A percentile compares a stretch with the other conserved stretches of the same genome.
Evolutionary conservation across 2,113 vertebrate species (phyloP).

Genomic region (Antechinus flavipes): DNA sequence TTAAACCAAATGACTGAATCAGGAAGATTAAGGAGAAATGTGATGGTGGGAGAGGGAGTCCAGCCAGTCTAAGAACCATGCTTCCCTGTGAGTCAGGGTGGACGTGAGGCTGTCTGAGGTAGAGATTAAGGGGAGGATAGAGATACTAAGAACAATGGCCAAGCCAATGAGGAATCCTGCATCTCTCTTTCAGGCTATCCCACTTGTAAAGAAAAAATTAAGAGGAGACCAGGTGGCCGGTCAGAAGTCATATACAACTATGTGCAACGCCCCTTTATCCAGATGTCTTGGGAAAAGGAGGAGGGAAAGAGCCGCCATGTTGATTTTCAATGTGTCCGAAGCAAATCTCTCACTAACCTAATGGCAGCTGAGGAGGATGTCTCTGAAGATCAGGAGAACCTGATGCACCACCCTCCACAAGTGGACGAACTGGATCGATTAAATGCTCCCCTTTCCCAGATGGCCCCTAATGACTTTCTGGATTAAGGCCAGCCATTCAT

Average conservation of each 20-base stretch:
- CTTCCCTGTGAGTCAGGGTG: neutral
- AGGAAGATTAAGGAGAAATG: neutral
- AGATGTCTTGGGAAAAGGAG: conserved; percentile 92
- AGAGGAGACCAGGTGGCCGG: conserved; percentile 86
- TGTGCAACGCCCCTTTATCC: conserved; percentile 88
- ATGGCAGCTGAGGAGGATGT: conserved; percentile 83
- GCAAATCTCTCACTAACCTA: conserved; percentile 89
- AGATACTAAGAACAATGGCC: neutral
- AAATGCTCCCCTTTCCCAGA: conserved; percentile 84
- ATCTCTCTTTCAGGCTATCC: conserved; percentile 85
- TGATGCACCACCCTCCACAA: conserved; percentile 87
- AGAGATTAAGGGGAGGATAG: neutral
- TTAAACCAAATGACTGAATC: neutral
- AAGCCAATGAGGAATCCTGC: neutral
- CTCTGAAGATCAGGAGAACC: conserved; percentile 83
- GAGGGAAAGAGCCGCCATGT: conserved; percentile 91
- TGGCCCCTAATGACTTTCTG: conserved; percentile 80
- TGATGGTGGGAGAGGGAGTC: neutral
- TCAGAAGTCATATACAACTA: conserved; percentile 91
- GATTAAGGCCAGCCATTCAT: conserved; percentile 71
- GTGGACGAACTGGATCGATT: conserved; percentile 90
- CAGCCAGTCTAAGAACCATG: neutral
- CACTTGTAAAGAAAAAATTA: conserved; percentile 91
- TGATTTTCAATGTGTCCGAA: conserved; percentile 90
- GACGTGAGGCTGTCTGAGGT: neutral